phyloP scores from a whole-genome alignment of 2,888 invertebrate genomes.

The Aromia moschata region DNA sequence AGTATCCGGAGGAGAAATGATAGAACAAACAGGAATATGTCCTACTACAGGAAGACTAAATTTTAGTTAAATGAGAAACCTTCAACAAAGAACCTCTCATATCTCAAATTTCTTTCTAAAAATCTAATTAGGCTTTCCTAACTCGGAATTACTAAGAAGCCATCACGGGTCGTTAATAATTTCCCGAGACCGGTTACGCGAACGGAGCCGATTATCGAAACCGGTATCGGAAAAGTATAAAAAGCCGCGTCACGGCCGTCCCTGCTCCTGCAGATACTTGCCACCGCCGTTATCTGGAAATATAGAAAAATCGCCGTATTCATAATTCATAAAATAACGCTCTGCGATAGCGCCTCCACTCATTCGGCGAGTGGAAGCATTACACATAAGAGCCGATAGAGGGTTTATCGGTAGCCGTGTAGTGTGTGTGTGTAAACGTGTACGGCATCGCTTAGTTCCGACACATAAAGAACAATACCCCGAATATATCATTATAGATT shows the following conservation, averaged over 20 bases:
- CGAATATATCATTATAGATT: slow-evolving; percentile 57
- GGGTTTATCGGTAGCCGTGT: slow-evolving; percentile 48
- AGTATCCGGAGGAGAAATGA: too few species aligned
- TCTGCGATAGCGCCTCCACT: slow-evolving; percentile 37
- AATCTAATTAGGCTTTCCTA: too few species aligned
- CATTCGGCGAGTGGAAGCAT: slow-evolving; percentile 33
- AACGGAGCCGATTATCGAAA: neutral
- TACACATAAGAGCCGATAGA: slow-evolving; percentile 44
- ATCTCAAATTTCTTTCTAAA: too few species aligned
- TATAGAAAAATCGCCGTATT: slow-evolving; percentile 45
- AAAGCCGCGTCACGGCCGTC: slow-evolving; percentile 18
- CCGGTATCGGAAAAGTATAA: slow-evolving; percentile 16
- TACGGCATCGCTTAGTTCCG: slow-evolving; percentile 57
- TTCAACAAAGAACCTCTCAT: too few species aligned
- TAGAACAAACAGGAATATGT: too few species aligned
- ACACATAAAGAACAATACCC: slow-evolving; percentile 59
- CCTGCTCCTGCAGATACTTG: slow-evolving; percentile 20
- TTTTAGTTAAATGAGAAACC: too few species aligned
- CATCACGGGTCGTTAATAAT: neutral
- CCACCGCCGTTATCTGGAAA: slow-evolving; percentile 25
- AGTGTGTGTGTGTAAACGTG: slow-evolving; percentile 54
- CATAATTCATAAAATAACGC: slow-evolving; percentile 47
- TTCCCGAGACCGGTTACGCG: neutral
- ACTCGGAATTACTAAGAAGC: too few species aligned
- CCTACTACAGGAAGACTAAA: too few species aligned